Conservation (phyloP, 2,113 vertebrate genomes). For the Murina feae region DNA sequence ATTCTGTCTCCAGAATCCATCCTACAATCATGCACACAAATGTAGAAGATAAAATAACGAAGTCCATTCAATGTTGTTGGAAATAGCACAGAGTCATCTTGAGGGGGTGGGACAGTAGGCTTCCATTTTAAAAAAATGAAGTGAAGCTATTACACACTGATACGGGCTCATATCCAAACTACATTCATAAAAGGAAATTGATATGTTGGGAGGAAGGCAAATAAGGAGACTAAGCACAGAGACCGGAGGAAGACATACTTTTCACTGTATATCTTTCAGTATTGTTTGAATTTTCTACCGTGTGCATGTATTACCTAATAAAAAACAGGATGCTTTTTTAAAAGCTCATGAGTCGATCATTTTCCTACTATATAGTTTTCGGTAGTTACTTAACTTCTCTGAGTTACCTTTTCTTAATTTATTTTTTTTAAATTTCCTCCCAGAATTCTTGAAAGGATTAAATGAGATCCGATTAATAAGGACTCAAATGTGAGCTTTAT, state of each 20-base stretch:
- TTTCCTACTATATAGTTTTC: not conserved
- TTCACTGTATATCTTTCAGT: not conserved
- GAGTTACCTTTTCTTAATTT: not conserved
- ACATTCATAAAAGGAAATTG: not conserved
- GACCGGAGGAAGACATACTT: not conserved
- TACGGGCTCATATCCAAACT: not conserved
- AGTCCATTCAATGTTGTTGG: too few species aligned
- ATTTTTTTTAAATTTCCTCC: not conserved
- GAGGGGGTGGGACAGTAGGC: not conserved
- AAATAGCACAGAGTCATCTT: not conserved
- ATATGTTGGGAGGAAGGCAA: not conserved
- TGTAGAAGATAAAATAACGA: not conserved
- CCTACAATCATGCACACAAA: rapidly evolving
- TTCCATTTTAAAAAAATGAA: not conserved
- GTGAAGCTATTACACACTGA: not conserved
- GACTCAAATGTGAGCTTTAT: not conserved
- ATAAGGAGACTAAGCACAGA: not conserved
- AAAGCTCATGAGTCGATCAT: not conserved
- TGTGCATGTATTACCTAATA: not conserved
- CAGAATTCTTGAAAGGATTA: not conserved
- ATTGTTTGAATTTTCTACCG: not conserved
- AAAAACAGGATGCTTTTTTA: not conserved
- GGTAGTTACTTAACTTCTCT: not conserved
- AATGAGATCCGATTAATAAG: not conserved
- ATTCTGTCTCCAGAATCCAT: not conserved